Base-by-base conservation (phyloP, 2,888 invertebrate species). In the Aleiodes testaceus region DNA sequence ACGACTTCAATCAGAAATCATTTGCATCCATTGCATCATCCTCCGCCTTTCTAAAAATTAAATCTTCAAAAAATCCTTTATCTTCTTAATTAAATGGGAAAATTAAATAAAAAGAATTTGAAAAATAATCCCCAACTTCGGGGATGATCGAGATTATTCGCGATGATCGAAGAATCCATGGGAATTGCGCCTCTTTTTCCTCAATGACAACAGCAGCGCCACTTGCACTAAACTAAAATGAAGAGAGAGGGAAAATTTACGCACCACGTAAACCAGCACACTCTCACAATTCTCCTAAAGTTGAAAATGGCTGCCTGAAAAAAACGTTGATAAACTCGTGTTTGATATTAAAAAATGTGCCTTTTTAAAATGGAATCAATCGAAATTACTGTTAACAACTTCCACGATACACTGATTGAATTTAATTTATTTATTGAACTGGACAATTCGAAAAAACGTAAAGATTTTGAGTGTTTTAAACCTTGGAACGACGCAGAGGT, bases 231-330 rank as follows among this genome's bases (percentile, higher is more conserved):
- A 36, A 36, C 36, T 36, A 36, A 2, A 7, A 9, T 36, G 1
- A 11, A 36, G 36, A 36, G 36, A 36, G 18, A 50, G 50, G 20
- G 30, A 14, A 36, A 36, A 36, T 59, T 6, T 42, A 18, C 59
- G 36, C 53, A 53, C 14, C 14, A 53, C 59, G 42, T 42, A 36
- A 36, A 59, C 59, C 2, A n/a, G 7, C 45, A 49, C 16, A 16
- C n/a, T 16, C 14, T 49, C 49, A 49, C 49, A 47, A 36, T 36
- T 36, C 36, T 36, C 7, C 2, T 49, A 14, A 9, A 59, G 59
- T 59, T 59, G 59, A 85, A 85, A 80, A 85, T 85, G 85, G 85
- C 85, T 76, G 84, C 83, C 79, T 85, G 71, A 83, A 78, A 79
- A 78, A 78, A 78, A 78, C 74, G 59, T 76, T 45, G 74, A 66